A percentile compares a stretch with the other conserved stretches of the same genome.
phyloP scores from a whole-genome alignment of 2,888 invertebrate species.

The Nipponacmea schrenckii region DNA sequence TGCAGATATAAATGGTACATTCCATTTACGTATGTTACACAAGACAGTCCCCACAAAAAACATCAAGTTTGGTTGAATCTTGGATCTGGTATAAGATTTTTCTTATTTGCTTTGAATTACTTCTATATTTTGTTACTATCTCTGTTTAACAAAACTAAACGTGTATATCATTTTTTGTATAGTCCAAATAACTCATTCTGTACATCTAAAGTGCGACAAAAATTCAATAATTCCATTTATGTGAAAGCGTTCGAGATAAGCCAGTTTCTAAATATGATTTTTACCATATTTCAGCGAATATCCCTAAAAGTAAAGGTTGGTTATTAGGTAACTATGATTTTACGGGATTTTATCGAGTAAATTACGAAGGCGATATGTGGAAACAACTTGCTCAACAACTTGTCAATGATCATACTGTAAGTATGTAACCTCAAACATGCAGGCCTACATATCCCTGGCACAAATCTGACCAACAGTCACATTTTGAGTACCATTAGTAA shows the following conservation, averaged over 20 bases:
- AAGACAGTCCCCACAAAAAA: slow-evolving; percentile 35
- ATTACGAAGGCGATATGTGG: slow-evolving; percentile 68
- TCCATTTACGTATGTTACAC: slow-evolving; percentile 60
- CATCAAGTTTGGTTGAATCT: slow-evolving; percentile 56
- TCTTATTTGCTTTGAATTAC: not conserved
- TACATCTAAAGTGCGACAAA: no score
- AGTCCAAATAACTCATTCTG: no score
- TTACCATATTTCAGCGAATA: slow-evolving; percentile 33
- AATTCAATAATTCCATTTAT: no score
- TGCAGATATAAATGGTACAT: slow-evolving; percentile 65
- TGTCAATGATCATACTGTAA: slow-evolving; percentile 71
- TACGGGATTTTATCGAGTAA: slow-evolving; percentile 69
- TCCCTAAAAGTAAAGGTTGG: slow-evolving; percentile 54
- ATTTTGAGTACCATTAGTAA: no score
- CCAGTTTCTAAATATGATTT: not conserved
- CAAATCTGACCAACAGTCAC: no score
- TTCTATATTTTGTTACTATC: no score
- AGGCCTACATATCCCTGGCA: no score
- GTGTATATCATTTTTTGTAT: no score
- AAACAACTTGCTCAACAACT: slow-evolving; percentile 64
- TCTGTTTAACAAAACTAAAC: no score
- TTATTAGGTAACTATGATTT: slow-evolving; percentile 65
- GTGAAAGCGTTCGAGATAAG: no score
- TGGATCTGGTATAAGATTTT: slow-evolving; percentile 49
- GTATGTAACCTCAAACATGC: not conserved